Evolutionary conservation across 2,797 vertebrate species (phyloP).

Genomic region (Pogoniulus pusillus): DNA sequence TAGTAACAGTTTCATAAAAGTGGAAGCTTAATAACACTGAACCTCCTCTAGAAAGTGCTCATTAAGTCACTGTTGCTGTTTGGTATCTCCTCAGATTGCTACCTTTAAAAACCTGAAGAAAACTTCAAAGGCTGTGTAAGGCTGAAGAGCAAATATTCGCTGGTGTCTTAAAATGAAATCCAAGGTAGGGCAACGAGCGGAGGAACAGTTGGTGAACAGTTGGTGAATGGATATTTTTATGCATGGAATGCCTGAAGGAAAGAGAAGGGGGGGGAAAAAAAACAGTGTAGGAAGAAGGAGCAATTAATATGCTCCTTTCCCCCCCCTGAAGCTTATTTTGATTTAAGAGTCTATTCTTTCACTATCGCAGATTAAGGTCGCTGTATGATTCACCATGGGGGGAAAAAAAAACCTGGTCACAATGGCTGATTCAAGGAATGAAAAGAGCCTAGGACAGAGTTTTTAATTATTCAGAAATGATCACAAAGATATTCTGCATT

Average conservation of each 20-base stretch:
- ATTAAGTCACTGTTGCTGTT: not conserved
- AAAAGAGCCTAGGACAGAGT: not conserved
- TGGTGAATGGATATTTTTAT: conserved; percentile 83
- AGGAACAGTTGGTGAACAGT: conserved; percentile 84
- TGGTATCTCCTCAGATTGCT: not conserved
- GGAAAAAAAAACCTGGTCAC: not conserved
- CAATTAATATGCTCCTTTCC: conserved; percentile 76
- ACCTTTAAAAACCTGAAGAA: conserved; percentile 36
- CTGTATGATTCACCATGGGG: conserved; percentile 2
- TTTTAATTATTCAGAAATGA: conserved; percentile 58
- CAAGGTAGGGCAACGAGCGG: conserved; percentile 73
- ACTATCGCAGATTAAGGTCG: conserved; percentile 21
- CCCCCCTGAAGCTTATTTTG: conserved; percentile 62
- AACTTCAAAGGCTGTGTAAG: conserved; percentile 43
- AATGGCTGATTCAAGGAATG: not conserved
- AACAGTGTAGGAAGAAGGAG: conserved; percentile 73
- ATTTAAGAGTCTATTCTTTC: conserved; percentile 74
- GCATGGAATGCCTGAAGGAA: conserved; percentile 79
- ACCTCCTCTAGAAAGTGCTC: not conserved
- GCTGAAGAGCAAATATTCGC: conserved; percentile 57
- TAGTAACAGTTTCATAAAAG: not conserved
- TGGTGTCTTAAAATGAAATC: conserved; percentile 67
- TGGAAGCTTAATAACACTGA: not conserved
- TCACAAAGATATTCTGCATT: conserved; percentile 57
- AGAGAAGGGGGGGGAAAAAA: conserved; percentile 2